Conservation (phyloP, 1,140 invertebrate species). For the Bursaphelenchus mucronatus region DNA sequence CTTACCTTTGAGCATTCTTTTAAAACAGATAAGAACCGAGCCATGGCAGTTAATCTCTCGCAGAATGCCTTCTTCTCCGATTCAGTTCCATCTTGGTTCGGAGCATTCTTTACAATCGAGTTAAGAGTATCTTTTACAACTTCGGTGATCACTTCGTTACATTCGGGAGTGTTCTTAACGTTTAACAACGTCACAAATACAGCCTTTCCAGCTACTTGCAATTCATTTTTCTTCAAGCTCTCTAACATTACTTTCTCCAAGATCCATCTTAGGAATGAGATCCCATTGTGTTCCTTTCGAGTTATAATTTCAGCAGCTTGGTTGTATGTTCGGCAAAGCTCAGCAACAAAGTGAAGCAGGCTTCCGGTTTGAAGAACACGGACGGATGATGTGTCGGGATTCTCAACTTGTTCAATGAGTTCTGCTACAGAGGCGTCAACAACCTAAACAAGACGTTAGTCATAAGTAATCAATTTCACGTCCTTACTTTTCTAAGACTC, state of each 20-base stretch:
- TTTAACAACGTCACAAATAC: conserved; percentile 3
- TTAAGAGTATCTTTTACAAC: conserved; percentile 6
- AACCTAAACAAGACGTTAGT: conserved; percentile 1
- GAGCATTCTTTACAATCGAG: not conserved
- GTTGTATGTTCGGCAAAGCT: conserved; percentile 3
- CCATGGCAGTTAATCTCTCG: conserved; percentile 1
- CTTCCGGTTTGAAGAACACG: conserved; percentile 7
- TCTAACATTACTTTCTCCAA: conserved; percentile 10
- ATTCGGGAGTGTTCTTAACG: conserved; percentile 3
- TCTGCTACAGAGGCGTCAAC: not conserved
- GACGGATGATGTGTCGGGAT: not conserved
- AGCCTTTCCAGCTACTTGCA: conserved; percentile 1
- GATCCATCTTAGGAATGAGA: not conserved
- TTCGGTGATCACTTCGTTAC: conserved; percentile 2
- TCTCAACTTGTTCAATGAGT: conserved; percentile 5
- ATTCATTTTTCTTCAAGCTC: not conserved
- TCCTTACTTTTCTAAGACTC: conserved; percentile 8
- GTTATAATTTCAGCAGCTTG: not conserved
- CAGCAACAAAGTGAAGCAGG: not conserved
- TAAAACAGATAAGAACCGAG: conserved; percentile 2
- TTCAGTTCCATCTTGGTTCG: not conserved
- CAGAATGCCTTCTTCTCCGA: conserved; percentile 13
- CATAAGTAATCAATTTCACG: not conserved
- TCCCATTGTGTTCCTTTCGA: not conserved
- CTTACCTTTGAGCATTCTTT: conserved; percentile 5